Conservation (phyloP, 2,113 vertebrate genomes). For the Pygathrix nemaeus region DNA sequence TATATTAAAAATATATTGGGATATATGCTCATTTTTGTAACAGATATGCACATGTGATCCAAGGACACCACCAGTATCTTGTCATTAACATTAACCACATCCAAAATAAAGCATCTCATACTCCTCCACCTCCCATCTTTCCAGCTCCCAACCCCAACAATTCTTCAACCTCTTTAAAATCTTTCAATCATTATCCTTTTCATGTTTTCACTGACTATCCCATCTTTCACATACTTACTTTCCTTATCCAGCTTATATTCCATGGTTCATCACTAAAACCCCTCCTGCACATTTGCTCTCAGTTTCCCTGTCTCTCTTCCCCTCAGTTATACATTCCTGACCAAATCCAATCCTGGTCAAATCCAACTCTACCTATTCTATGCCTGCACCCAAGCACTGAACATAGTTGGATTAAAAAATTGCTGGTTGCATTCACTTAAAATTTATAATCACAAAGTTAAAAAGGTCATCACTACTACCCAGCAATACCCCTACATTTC, state of each 20-base stretch:
- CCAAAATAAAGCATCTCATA: neutral
- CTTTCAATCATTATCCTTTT: neutral
- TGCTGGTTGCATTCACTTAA: neutral
- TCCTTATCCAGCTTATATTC: neutral
- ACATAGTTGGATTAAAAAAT: neutral
- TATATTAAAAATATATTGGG: neutral
- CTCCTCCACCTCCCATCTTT: neutral
- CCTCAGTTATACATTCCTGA: neutral
- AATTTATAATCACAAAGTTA: slow-evolving; percentile 16
- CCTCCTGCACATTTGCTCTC: neutral
- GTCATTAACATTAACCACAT: neutral
- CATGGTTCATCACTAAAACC: neutral
- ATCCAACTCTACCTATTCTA: neutral
- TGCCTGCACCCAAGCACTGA: neutral
- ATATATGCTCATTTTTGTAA: neutral
- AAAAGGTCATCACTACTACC: neutral
- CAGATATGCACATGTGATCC: neutral
- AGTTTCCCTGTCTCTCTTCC: neutral
- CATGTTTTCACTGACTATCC: neutral
- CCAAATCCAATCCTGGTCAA: neutral
- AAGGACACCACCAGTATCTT: neutral
- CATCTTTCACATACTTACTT: neutral
- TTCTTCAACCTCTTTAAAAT: neutral
- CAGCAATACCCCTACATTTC: neutral
- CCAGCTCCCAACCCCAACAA: neutral